Base-by-base conservation (phyloP, 2,113 vertebrate species). In the Tragelaphus strepsiceros region DNA sequence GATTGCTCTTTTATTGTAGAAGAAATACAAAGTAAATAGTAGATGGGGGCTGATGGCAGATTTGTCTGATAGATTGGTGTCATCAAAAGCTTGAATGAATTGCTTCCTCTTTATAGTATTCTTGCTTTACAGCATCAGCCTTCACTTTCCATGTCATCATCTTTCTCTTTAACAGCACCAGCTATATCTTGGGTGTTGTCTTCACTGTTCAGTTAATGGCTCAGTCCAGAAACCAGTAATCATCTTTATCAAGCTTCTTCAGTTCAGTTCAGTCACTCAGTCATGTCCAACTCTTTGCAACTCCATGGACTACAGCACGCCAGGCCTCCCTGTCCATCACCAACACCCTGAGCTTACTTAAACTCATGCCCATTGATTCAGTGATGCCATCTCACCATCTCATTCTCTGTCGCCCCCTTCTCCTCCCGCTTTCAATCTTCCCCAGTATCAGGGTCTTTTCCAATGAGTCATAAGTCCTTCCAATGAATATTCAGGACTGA, bases 1-100 rank as follows among this genome's bases (percentile, higher is more conserved):
- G 92, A 98, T 96, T 92, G 80, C 54, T 96, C 64, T 97, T 97
- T 96, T 97, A 95, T 96, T 93, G 96, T 77, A 88, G 94, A 94
- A 95, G 67, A 78, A 97, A 80, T 16, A 97, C 32, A 78, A 83
- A 90, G 77, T 96, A 94, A 95, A 95, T 90, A 95, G 96, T 90
- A 84, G 88, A 81, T 88, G 54, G 80, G 61, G 64, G 35, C 51
- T 94, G 91, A 88, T 91, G 82, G 87, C 67, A 95, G 93, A 81
- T 93, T 90, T 96, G 84, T 89, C 74, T 96, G 94, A 95, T 92
- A 95, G 71, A 93, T 74, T 26, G 84, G 67, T 90, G 62, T 80
- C 84, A 81, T 91, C 87, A 43, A 54, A 93, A 59, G 71, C 84
- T 58, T 74, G 53, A 96, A 59, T 88, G 80, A 62, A 96, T 96